phyloP scores from a whole-genome alignment of 2,888 invertebrate genomes.

The Plebejus argus region DNA sequence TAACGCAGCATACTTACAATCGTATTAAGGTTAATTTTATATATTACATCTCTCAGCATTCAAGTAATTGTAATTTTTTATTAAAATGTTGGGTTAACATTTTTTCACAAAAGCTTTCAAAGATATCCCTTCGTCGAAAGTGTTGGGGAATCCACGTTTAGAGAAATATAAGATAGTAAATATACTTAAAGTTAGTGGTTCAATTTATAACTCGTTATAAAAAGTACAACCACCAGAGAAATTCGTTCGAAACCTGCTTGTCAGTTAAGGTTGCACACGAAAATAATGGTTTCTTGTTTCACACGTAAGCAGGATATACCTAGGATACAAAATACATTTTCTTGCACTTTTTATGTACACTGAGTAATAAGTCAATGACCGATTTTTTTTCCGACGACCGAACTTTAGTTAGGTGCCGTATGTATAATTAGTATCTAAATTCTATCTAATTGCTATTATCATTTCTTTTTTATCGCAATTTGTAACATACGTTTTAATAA shows the following conservation, averaged over 20 bases:
- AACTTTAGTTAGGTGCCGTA: no score
- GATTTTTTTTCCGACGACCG: background rate
- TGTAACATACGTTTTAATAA: background rate
- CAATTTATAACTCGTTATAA: no score
- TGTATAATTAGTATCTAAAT: background rate
- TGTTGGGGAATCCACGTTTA: background rate
- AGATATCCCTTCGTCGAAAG: background rate
- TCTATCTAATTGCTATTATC: background rate
- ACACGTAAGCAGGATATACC: background rate
- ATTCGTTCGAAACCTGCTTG: no score
- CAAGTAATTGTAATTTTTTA: slow-evolving; percentile 7
- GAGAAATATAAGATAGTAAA: background rate
- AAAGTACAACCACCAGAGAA: no score
- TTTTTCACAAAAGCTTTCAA: slow-evolving; percentile 6
- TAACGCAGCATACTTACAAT: background rate
- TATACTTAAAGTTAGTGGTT: background rate
- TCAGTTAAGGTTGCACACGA: no score
- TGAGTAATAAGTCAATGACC: background rate
- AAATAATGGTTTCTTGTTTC: no score
- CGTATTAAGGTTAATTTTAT: background rate
- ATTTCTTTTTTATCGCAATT: background rate
- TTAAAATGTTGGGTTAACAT: background rate
- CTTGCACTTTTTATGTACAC: background rate
- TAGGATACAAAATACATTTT: background rate
- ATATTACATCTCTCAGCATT: background rate